Evolutionary conservation across 2,113 vertebrate genomes (phyloP), one percentile per base, ranked within the genome.

Genomic region (Polyodon spathula): DNA sequence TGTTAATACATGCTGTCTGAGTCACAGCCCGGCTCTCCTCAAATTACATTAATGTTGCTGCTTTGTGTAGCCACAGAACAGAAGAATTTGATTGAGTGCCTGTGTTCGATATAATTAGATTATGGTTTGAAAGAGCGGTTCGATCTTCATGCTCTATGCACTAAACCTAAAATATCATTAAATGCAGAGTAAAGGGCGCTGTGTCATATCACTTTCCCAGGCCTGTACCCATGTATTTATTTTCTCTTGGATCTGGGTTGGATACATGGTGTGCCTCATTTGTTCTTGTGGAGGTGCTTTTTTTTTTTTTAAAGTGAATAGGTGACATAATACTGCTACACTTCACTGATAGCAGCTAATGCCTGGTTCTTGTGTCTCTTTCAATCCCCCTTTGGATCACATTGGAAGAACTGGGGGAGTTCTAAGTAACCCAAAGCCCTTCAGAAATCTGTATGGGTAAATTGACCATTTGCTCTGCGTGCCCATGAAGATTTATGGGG

Each of bases 1-100:
- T 90, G 86, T 92, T 91, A 90, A 92, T 90, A 90, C 88, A 86
- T 83, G 87, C 86, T 84, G 84, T 86, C 83, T 83, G 73, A 89
- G 88, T 88, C 89, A 84, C 63, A 78, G 86, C 84, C 86, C 77
- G 74, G 82, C 84, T 88, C 85, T 83, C 83, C 83, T 86, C 83
- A 91, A 90, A 93, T 89, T 87, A 84, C 87, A 88, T 91, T 89
- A 87, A 87, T 76, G 61, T 56, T 62, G 68, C 84, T 79, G 82
- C 80, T 84, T 85, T 89, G 85, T 90, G 88, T 88, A 88, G 87
- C 87, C 87, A 90, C 85, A 86, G 86, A 90, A 88, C 88, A 90
- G 87, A 85, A 85, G 85, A 78, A 59, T 90, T 89, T 90, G 89
- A 93, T 89, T 89, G 87, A 93, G 87, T 88, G 82, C 85, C 86